A percentile compares a stretch with the other conserved stretches of the same genome.
These are phyloP conservation scores for Spea multiplicata DNA, from an alignment of 2,113 vertebrate species.

Conservation along the genomic window DNA sequence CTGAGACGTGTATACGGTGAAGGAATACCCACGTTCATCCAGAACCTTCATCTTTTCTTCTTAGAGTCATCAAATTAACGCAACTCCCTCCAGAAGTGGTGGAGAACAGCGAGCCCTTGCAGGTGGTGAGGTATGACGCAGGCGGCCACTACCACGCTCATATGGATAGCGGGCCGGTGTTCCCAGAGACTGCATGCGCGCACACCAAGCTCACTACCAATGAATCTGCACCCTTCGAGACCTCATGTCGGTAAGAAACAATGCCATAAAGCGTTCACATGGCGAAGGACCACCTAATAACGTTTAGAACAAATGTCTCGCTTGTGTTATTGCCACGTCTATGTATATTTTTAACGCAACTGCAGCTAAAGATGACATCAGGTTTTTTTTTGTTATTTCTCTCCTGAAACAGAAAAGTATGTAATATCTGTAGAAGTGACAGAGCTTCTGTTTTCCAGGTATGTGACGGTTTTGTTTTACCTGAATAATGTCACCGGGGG, in stretches of 20 bases:
- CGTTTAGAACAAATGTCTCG: too few species aligned
- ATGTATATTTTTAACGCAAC: too few species aligned
- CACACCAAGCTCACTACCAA: constrained; percentile 89
- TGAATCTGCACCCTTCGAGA: constrained; percentile 78
- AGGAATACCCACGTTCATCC: too few species aligned
- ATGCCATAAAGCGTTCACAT: too few species aligned
- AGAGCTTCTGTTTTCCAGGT: constrained; percentile 68
- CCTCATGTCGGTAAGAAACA: constrained; percentile 82
- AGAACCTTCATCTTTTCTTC: neutral
- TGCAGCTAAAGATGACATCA: too few species aligned
- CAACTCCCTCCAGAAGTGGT: constrained; percentile 81
- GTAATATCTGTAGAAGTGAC: too few species aligned
- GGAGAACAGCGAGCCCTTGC: constrained; percentile 90
- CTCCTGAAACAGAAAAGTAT: too few species aligned
- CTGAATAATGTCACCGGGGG: constrained; percentile 87
- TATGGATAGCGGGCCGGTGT: constrained; percentile 86
- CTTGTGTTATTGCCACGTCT: too few species aligned
- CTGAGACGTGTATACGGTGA: too few species aligned
- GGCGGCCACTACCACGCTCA: constrained; percentile 92
- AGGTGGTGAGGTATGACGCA: constrained; percentile 86
- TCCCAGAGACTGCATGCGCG: constrained; percentile 80
- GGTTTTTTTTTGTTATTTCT: too few species aligned
- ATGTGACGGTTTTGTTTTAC: constrained; percentile 86
- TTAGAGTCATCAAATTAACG: constrained; percentile 86
- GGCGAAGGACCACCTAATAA: too few species aligned